Conservation (phyloP, 2,797 vertebrate genomes). For the Danio albolineatus region DNA sequence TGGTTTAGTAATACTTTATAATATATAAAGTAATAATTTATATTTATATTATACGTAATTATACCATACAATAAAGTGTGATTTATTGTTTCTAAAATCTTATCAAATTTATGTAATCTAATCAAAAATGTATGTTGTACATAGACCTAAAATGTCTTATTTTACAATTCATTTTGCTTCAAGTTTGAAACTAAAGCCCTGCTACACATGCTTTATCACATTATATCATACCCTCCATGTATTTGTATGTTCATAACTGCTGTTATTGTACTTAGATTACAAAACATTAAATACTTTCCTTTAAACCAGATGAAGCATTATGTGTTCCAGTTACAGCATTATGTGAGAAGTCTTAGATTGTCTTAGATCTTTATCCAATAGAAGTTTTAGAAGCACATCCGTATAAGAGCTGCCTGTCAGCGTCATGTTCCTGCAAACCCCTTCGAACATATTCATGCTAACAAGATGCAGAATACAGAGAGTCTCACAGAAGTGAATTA, state of each 20-base stretch:
- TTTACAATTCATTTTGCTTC: too few species aligned
- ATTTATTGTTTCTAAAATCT: too few species aligned
- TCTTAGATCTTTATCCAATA: conserved; percentile 25
- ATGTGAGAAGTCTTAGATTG: not conserved
- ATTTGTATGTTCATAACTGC: not conserved
- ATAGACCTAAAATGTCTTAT: too few species aligned
- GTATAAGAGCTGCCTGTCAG: not conserved
- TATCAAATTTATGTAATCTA: too few species aligned
- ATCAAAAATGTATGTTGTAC: too few species aligned
- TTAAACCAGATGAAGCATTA: not conserved
- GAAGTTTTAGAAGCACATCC: not conserved
- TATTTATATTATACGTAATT: too few species aligned
- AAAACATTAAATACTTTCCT: not conserved
- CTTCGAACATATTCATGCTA: conserved; percentile 24
- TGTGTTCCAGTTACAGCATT: not conserved
- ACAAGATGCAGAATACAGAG: conserved; percentile 16
- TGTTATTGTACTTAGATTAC: not conserved
- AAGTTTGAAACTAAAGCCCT: too few species aligned
- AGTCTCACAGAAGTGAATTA: not conserved
- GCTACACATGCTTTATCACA: too few species aligned
- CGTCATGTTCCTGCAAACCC: conserved; percentile 12
- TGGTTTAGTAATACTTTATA: too few species aligned
- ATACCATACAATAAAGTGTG: too few species aligned
- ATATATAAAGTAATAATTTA: too few species aligned
- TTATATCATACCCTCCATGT: not conserved